phyloP scores from a whole-genome alignment of 1,140 invertebrate genomes.

The Scylla paramamosain region DNA sequence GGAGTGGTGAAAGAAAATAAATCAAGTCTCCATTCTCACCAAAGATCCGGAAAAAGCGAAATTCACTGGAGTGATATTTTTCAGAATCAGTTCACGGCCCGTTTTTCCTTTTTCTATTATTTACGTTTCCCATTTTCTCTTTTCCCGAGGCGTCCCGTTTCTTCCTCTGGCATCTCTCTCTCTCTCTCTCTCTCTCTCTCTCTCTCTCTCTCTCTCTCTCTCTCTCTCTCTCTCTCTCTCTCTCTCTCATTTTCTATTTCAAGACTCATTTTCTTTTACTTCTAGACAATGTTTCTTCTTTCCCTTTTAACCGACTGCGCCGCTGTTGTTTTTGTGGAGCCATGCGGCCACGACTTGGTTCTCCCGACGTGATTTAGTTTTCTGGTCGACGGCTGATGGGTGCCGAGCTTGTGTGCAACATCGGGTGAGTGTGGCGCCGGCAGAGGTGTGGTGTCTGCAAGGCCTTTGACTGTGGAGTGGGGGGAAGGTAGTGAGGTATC shows the following conservation, averaged over 20 bases:
- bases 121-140: neutral
- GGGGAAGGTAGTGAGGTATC: neutral
- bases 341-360: neutral
- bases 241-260: conserved; percentile 19
- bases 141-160: neutral
- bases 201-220: conserved; percentile 31
- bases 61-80: conserved; percentile 13
- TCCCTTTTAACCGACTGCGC: neutral
- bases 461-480: neutral
- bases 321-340: neutral
- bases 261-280: neutral
- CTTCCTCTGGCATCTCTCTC: neutral
- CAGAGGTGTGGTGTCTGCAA: neutral
- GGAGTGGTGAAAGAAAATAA: neutral
- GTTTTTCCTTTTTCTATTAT: neutral
- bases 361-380: neutral
- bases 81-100: neutral
- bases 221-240: conserved; percentile 33
- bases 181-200: conserved; percentile 1
- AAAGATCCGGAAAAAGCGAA: neutral
- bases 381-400: conserved; percentile 2
- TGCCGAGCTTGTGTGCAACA: neutral
- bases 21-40: conserved; percentile 7
- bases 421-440: too few species aligned
- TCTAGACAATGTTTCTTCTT: neutral